A percentile compares a stretch with the other conserved stretches of the same genome.
Conservation (phyloP, 2,113 vertebrate species). For the Leucosticte australis region DNA sequence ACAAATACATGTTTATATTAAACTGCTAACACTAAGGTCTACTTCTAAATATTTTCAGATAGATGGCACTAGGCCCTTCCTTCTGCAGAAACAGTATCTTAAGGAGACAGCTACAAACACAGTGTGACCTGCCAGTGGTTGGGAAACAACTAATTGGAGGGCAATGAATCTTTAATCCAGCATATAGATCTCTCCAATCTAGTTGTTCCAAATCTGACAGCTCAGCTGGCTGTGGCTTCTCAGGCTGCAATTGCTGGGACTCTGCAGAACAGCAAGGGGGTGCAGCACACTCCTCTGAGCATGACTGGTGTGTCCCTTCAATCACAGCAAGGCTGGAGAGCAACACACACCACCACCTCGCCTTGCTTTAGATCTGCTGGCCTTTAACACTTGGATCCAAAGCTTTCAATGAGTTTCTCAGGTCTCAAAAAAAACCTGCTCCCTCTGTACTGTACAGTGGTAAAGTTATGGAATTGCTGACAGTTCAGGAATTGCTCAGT, state of each 20-base stretch:
- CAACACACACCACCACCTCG: rapidly evolving
- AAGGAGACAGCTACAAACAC: background rate
- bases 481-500: background rate
- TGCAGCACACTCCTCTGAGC: background rate
- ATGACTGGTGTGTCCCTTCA: background rate
- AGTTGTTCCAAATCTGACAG: background rate
- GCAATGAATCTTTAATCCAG: background rate
- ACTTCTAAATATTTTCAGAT: background rate
- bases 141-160: rapidly evolving
- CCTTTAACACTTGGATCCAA: background rate
- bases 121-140: background rate
- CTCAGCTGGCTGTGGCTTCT: background rate
- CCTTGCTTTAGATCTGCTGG: background rate
- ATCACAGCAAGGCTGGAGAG: background rate
- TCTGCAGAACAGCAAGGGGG: background rate
- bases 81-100: background rate
- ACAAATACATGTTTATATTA: background rate
- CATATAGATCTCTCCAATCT: background rate
- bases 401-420: background rate
- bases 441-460: background rate
- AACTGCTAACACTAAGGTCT: background rate
- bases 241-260: background rate
- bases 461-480: background rate
- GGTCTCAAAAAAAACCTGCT: background rate
- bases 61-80: background rate